phyloP scores from a whole-genome alignment of 1,140 invertebrate genomes.

The Delia radicum region DNA sequence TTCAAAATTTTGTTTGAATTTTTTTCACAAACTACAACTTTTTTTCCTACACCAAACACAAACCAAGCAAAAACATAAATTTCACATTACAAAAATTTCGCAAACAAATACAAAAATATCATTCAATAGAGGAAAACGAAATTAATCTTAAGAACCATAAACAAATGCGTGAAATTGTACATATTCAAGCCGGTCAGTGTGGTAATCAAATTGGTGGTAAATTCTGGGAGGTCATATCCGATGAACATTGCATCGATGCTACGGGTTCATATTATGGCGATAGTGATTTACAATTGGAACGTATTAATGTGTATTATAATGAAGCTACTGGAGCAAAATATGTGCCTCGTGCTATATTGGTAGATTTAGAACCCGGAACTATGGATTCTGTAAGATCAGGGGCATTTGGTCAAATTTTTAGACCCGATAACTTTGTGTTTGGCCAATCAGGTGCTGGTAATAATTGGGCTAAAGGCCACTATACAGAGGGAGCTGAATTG shows the following conservation, averaged over 20 bases:
- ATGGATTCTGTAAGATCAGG: slow-evolving; percentile 80
- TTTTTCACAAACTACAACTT: no score
- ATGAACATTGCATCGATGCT: slow-evolving; percentile 88
- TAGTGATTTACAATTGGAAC: slow-evolving; percentile 82
- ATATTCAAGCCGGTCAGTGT: slow-evolving; percentile 82
- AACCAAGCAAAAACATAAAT: no score
- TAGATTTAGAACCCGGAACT: slow-evolving; percentile 86
- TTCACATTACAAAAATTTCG: no score
- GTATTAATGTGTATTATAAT: slow-evolving; percentile 92
- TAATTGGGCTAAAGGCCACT: no score
- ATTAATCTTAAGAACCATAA: no score
- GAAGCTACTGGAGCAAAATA: slow-evolving; percentile 86
- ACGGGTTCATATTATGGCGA: slow-evolving; percentile 86
- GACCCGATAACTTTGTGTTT: no score
- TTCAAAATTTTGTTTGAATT: no score
- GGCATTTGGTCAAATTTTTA: slow-evolving; percentile 75
- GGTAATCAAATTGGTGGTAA: slow-evolving; percentile 86
- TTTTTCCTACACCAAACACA: no score
- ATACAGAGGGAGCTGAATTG: slow-evolving; percentile 64
- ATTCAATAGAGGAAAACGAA: no score
- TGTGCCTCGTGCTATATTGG: slow-evolving; percentile 84
- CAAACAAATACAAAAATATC: no score
- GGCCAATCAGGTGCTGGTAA: no score
- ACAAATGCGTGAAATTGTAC: slow-evolving; percentile 78
- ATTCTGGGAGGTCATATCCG: slow-evolving; percentile 79